Percentiles rank a stretch among this genome's conserved stretches.
Conservation (phyloP, 2,797 vertebrate genomes). For the Neosilurus hyrtlii region DNA sequence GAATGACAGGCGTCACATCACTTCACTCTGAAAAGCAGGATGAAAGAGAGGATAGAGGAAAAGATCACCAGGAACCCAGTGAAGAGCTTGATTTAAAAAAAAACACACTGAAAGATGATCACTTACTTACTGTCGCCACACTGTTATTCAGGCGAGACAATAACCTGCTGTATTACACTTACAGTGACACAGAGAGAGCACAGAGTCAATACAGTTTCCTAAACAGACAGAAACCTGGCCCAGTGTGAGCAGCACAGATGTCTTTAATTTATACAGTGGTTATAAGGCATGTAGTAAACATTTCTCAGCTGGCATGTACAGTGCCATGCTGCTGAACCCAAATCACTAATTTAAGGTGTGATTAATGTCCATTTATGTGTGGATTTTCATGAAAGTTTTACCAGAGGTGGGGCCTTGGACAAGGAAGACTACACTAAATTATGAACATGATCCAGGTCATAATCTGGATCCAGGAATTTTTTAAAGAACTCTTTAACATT, state of each 20-base stretch:
- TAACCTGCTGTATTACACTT: constrained; percentile 39
- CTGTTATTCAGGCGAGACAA: constrained; percentile 24
- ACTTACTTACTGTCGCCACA: constrained; percentile 40
- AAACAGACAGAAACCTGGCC: constrained; percentile 17
- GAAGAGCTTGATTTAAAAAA: not conserved
- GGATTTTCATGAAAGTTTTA: too few species aligned
- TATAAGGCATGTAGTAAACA: not conserved
- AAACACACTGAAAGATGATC: not conserved
- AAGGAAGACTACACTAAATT: too few species aligned
- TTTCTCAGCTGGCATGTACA: not conserved
- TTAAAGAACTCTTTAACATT: too few species aligned
- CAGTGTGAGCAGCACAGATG: constrained; percentile 13
- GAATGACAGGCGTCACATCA: constrained; percentile 28
- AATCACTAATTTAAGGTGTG: not conserved
- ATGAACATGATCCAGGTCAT: too few species aligned
- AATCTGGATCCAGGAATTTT: too few species aligned
- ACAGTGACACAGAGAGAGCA: constrained; percentile 43
- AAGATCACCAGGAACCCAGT: not conserved
- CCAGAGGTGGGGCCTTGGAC: too few species aligned
- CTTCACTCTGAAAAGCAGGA: constrained; percentile 40
- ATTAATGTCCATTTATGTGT: not conserved
- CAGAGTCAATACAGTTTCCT: constrained; percentile 29
- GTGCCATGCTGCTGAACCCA: not conserved
- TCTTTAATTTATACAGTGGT: not conserved
- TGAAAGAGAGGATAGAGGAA: constrained; percentile 28